A percentile compares a stretch with the other conserved stretches of the same genome.
Conservation (phyloP, 2,888 invertebrate species). For the Temnothorax ravouxi region DNA sequence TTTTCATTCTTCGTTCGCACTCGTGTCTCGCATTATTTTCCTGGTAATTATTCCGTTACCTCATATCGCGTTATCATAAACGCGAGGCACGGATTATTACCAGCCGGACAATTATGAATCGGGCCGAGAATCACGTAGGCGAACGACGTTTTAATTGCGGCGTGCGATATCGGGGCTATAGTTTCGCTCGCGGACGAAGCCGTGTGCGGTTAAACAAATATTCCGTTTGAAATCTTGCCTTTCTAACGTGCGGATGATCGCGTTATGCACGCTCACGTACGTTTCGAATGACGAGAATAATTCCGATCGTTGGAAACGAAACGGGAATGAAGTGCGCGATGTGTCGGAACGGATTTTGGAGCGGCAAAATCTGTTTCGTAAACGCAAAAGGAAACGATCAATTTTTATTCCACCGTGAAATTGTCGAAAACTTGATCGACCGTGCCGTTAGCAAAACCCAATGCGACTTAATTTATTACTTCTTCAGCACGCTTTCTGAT, state of each 20-base stretch:
- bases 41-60: constrained; percentile 35
- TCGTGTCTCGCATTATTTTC: background rate
- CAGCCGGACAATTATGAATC: constrained; percentile 26
- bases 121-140: constrained; percentile 39
- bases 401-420: background rate
- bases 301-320: background rate
- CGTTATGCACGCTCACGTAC: constrained; percentile 40
- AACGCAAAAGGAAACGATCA: background rate
- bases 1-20: background rate
- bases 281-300: constrained; percentile 3
- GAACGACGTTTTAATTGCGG: constrained; percentile 43
- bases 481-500: background rate
- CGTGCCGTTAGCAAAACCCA: background rate
- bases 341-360: background rate
- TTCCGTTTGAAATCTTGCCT: constrained; percentile 33
- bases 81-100: constrained; percentile 8
- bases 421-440: background rate
- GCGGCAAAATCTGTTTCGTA: background rate
- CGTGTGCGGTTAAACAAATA: constrained; percentile 30
- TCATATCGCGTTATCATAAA: constrained; percentile 24
- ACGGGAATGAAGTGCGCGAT: background rate
- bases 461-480: constrained; percentile 13
- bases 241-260: constrained; percentile 33
- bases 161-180: constrained; percentile 20
- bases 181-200: constrained; percentile 28